Conservation (phyloP, 2,113 vertebrate species). For the Gila orcuttii region DNA sequence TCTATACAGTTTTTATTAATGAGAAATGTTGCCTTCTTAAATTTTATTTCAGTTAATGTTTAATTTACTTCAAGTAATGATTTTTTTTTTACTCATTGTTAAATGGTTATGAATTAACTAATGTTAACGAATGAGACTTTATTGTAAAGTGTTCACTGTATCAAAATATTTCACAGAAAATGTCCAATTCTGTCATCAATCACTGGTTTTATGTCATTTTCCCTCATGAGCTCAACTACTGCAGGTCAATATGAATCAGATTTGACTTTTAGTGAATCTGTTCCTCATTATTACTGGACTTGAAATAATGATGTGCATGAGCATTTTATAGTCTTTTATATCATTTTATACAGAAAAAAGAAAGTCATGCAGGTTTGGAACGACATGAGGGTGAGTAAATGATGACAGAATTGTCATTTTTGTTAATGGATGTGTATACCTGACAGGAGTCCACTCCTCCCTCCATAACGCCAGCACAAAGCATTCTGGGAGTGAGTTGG, state of each 20-base stretch:
- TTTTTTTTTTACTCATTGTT: background rate
- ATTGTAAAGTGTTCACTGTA: background rate
- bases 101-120: background rate
- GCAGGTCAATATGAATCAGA: background rate
- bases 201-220: background rate
- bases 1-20: no score
- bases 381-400: background rate
- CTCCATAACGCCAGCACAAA: slow-evolving; percentile 75
- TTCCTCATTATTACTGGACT: background rate
- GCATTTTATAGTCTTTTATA: background rate
- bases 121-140: background rate
- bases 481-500: slow-evolving; percentile 75
- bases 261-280: background rate
- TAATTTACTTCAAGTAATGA: no score
- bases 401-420: background rate
- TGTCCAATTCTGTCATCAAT: background rate
- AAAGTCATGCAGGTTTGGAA: background rate
- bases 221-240: background rate
- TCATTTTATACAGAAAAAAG: background rate
- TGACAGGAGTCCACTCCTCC: slow-evolving; percentile 82
- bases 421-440: slow-evolving; percentile 60
- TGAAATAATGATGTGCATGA: background rate
- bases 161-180: background rate
- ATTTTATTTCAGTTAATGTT: background rate
- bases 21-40: background rate